Evolutionary conservation across 1,140 invertebrate species (phyloP), one percentile per base, ranked within the genome.

Genomic region (Linepithema humile): DNA sequence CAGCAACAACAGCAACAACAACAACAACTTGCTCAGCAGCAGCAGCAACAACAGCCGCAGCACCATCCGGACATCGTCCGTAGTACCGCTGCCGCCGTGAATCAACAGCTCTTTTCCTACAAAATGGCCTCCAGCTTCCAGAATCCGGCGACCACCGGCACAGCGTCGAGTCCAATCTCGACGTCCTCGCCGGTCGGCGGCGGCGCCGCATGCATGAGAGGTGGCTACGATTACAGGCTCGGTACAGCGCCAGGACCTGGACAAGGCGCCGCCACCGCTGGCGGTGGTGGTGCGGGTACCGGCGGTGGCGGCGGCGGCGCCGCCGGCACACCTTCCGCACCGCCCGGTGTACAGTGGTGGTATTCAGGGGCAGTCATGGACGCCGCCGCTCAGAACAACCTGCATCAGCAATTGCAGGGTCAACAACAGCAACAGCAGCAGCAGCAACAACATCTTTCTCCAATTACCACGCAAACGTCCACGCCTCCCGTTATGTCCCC

Each of bases 121-220:
- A 97, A 97, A 95, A 97, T 97, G 97, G 96, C 97, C 91, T 96
- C 96, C 91, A 96, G 96, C 91, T 97, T 97, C 95, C 96, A 97
- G 86, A 97, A 96, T 92, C 96, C 95, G 91, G 95, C 95, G 85
- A 95, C 95, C 77, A 96, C 95, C 89, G 93, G 94, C 80, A 90
- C 91, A 65, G 92, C 92, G 80, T 94, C 93, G 83, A 93, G 93
- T 85, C 94, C 93, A 85, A 94, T 94, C 50, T 94, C 94, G 86
- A 94, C 94, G 48, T 93, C 94, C 73, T 92, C 94, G 82, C 93
- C 94, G 84, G 94, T 92, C 64, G 92, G 93, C 74, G 89, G 91
- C 38, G 72, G 6, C 70, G 59, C 74, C 74, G 74, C 74, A 43
- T 94, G 93, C 88, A 94, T 94, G 93, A 92, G 94, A 88, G 91